These are phyloP conservation scores for Noctua janthe DNA, from an alignment of 2,888 invertebrate species.

Conservation along the genomic window DNA sequence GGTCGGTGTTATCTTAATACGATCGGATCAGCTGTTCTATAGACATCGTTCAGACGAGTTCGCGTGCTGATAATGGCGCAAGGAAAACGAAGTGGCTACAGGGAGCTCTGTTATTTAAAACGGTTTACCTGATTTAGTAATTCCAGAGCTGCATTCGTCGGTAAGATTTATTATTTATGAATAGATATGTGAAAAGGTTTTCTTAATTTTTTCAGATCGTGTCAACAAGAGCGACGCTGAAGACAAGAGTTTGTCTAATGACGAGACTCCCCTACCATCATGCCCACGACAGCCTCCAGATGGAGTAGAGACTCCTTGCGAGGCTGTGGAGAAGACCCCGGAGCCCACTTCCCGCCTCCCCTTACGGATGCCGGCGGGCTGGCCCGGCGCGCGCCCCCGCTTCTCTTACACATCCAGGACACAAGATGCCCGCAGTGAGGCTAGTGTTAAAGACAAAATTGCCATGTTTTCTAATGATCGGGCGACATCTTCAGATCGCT, in stretches of 20 bases:
- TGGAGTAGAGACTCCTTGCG: constrained; percentile 95
- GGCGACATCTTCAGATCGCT: constrained; percentile 81
- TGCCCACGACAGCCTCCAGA: constrained; percentile 95
- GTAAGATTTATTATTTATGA: not conserved
- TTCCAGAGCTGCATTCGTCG: not conserved
- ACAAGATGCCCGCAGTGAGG: constrained; percentile 95
- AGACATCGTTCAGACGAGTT: constrained; percentile 72
- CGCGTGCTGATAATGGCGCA: constrained; percentile 75
- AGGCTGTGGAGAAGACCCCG: constrained; percentile 91
- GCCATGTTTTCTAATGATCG: constrained; percentile 94
- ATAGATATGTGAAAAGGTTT: not conserved
- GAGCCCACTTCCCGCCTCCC: constrained; percentile 84
- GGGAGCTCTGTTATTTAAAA: constrained; percentile 51
- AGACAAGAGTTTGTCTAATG: constrained; percentile 88
- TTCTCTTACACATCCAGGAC: constrained; percentile 90
- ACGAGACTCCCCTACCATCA: constrained; percentile 88
- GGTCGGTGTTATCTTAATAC: constrained; percentile 18
- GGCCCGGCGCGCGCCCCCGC: constrained; percentile 79
- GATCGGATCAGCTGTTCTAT: constrained; percentile 70
- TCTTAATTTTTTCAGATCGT: constrained; percentile 82
- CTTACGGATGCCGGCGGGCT: constrained; percentile 78
- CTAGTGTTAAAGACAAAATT: constrained; percentile 96
- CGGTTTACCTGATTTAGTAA: constrained; percentile 25
- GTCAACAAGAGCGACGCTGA: constrained; percentile 86
- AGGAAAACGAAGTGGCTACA: constrained; percentile 38